Conservation (phyloP, 2,888 invertebrate genomes). For the Morpho achilles region DNA sequence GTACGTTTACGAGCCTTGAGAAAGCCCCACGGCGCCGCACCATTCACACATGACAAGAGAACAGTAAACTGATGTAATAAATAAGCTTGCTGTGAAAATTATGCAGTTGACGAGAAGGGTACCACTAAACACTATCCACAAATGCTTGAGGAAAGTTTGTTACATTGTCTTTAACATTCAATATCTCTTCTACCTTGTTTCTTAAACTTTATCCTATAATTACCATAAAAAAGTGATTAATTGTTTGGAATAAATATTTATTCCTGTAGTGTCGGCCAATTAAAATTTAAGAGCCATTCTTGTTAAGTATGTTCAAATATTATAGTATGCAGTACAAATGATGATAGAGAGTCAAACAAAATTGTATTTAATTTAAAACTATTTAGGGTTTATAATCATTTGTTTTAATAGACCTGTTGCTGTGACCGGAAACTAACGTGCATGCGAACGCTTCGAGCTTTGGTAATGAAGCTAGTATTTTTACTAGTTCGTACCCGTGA, state of each 20-base stretch:
- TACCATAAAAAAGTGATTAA: background rate
- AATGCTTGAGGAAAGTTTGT: background rate
- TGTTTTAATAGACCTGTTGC: slow-evolving; percentile 26
- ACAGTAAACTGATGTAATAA: slow-evolving; percentile 39
- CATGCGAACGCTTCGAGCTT: slow-evolving; percentile 46
- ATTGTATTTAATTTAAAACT: slow-evolving; percentile 31
- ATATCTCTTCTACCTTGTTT: too few relatives aligned
- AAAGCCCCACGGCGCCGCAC: slow-evolving; percentile 38
- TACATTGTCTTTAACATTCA: too few relatives aligned
- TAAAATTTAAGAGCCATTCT: slow-evolving; percentile 44
- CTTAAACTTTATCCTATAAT: background rate
- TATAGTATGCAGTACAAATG: slow-evolving; percentile 27
- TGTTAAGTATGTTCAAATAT: slow-evolving; percentile 33
- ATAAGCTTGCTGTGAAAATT: slow-evolving; percentile 38
- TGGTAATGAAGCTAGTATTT: slow-evolving; percentile 39
- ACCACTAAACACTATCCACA: slow-evolving; percentile 17
- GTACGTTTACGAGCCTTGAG: slow-evolving; percentile 43
- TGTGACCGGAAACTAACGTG: slow-evolving; percentile 47
- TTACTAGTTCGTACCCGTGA: slow-evolving; percentile 26
- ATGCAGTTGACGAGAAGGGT: slow-evolving; percentile 35
- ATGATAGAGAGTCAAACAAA: slow-evolving; percentile 19
- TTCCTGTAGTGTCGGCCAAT: slow-evolving; percentile 53
- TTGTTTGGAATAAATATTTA: slow-evolving; percentile 11
- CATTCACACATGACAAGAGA: slow-evolving; percentile 47
- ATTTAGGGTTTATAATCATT: slow-evolving; percentile 33